Percentiles rank a stretch among this genome's conserved stretches.
Conservation (phyloP, 2,113 vertebrate species). For the Brachirus orientalis region DNA sequence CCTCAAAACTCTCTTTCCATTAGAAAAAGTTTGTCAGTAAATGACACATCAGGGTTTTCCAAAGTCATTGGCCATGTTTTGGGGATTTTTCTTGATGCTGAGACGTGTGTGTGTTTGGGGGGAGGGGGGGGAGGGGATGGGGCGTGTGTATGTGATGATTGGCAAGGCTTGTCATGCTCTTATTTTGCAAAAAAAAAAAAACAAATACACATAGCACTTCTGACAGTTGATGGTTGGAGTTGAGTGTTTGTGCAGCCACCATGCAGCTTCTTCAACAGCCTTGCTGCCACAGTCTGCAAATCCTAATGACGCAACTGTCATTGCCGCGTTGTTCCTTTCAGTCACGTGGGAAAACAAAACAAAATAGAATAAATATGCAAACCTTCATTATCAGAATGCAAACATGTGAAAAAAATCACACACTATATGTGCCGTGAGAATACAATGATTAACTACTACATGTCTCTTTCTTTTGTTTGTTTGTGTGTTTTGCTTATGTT, state of each 20-base stretch:
- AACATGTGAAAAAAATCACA: constrained; percentile 64
- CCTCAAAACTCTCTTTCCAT: constrained; percentile 52
- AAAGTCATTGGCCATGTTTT: constrained; percentile 20
- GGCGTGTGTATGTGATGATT: neutral
- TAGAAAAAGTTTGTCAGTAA: constrained; percentile 50
- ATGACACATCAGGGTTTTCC: constrained; percentile 17
- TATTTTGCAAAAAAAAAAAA: constrained; percentile 17
- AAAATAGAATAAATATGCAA: constrained; percentile 71
- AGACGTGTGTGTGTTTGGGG: constrained; percentile 13
- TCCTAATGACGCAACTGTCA: constrained; percentile 3
- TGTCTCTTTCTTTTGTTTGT: constrained; percentile 24
- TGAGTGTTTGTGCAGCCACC: constrained; percentile 16
- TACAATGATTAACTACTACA: constrained; percentile 48
- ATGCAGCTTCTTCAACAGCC: neutral
- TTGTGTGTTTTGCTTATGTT: constrained; percentile 51
- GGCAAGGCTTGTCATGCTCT: constrained; percentile 4
- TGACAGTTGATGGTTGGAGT: constrained; percentile 27
- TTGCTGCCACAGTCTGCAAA: constrained; percentile 9
- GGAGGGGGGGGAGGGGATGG: constrained; percentile 6
- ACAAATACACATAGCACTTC: constrained; percentile 16
- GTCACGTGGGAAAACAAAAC: constrained; percentile 16
- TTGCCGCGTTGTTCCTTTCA: constrained; percentile 20
- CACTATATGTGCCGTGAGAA: constrained; percentile 72
- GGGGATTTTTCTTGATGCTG: constrained; percentile 27
- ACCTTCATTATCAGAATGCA: constrained; percentile 65